Evolutionary conservation across 2,888 invertebrate genomes (phyloP).

Genomic region (Synanthedon myopaeformis): DNA sequence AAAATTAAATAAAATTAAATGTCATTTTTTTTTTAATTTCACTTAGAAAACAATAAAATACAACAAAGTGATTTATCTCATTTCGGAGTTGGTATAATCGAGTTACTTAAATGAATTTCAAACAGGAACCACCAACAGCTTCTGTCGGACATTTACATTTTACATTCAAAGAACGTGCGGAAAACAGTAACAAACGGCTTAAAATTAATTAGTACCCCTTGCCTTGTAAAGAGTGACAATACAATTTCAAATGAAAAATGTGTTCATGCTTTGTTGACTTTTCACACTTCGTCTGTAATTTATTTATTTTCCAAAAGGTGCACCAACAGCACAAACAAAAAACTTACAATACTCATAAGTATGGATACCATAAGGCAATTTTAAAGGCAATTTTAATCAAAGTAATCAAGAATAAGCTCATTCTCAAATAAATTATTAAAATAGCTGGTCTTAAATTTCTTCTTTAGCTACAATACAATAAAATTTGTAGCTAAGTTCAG

Average conservation of each 20-base stretch:
- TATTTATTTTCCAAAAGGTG: no score
- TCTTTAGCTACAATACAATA: no score
- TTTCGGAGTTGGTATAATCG: background rate
- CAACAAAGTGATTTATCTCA: background rate
- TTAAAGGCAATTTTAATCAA: no score
- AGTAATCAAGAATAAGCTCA: no score
- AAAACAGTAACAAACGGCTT: slow-evolving; percentile 17
- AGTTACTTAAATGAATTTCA: background rate
- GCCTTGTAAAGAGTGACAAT: slow-evolving; percentile 9
- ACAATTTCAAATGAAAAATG: slow-evolving; percentile 14
- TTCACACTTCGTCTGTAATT: slow-evolving; percentile 1
- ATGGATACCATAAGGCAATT: no score
- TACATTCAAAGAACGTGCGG: slow-evolving; percentile 11
- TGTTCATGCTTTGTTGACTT: slow-evolving; percentile 10
- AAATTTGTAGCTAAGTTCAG: no score
- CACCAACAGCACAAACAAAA: no score
- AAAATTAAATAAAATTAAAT: background rate
- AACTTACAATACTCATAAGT: no score
- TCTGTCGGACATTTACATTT: background rate
- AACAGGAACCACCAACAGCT: background rate
- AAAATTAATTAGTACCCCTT: slow-evolving; percentile 18
- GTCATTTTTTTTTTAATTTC: background rate
- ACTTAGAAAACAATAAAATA: background rate
- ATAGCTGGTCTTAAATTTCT: background rate
- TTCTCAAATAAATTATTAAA: background rate